phyloP scores from a whole-genome alignment of 2,888 invertebrate species.

The Morpho deidamia region DNA sequence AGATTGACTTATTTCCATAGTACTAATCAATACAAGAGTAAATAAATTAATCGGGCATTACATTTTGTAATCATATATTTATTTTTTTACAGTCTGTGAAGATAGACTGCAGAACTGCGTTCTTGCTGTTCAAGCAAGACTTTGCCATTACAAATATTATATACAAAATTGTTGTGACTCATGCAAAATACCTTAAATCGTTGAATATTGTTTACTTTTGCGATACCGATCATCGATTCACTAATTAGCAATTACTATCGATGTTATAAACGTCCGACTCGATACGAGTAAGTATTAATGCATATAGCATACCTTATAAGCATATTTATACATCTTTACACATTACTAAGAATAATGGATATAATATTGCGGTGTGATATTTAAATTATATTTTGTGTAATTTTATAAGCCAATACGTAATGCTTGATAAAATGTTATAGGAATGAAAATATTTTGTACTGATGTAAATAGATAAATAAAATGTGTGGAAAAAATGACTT shows the following conservation, averaged over 20 bases:
- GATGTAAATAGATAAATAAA: constrained; percentile 25
- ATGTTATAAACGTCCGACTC: neutral
- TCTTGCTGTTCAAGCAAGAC: constrained; percentile 89
- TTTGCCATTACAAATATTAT: constrained; percentile 93
- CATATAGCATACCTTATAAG: neutral
- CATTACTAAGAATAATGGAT: neutral
- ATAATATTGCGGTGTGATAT: constrained; percentile 59
- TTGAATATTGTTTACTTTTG: neutral
- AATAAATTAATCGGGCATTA: too few species aligned
- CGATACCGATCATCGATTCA: neutral
- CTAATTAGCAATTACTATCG: neutral
- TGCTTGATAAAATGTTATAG: neutral
- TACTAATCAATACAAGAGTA: too few species aligned
- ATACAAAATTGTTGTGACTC: constrained; percentile 89
- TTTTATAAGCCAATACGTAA: too few species aligned
- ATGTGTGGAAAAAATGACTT: constrained; percentile 12
- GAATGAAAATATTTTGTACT: constrained; percentile 24
- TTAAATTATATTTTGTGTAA: constrained; percentile 19
- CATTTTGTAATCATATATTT: too few species aligned
- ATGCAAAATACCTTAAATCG: constrained; percentile 49
- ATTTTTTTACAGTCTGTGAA: constrained; percentile 71
- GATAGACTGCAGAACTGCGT: constrained; percentile 88
- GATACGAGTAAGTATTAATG: neutral
- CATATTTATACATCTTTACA: neutral
- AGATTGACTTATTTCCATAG: too few species aligned